These are phyloP conservation scores for Centropus bengalensis DNA, from an alignment of 2,113 vertebrate species.

Conservation along the genomic window DNA sequence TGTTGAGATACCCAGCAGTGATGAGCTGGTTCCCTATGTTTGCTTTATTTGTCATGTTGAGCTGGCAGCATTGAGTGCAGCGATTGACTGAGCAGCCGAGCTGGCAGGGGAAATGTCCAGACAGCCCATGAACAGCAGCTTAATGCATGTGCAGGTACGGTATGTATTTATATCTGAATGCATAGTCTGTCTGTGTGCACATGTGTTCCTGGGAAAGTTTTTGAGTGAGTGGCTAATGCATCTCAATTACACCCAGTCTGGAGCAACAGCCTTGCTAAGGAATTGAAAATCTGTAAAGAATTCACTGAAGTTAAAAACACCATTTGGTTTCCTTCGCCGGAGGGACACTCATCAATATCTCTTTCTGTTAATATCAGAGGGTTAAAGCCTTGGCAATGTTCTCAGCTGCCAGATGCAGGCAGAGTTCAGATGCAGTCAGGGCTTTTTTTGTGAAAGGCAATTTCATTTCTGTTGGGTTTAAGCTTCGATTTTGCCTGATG, in stretches of 20 bases:
- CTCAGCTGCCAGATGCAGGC: constrained; percentile 44
- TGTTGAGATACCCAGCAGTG: neutral
- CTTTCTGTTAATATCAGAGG: constrained; percentile 45
- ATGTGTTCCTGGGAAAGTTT: constrained; percentile 67
- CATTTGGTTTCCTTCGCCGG: constrained; percentile 52
- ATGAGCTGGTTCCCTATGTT: neutral
- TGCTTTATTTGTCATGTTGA: neutral
- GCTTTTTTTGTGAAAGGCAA: neutral
- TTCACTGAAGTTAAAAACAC: constrained; percentile 48
- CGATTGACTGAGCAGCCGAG: constrained; percentile 9
- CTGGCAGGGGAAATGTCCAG: constrained; percentile 38
- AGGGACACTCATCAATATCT: constrained; percentile 53
- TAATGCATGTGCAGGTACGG: constrained; percentile 59
- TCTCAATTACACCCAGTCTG: constrained; percentile 61
- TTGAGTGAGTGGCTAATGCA: constrained; percentile 18
- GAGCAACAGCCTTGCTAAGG: constrained; percentile 47
- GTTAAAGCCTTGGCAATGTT: constrained; percentile 54
- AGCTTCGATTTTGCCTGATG: constrained; percentile 13
- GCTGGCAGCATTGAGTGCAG: neutral
- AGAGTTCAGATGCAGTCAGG: constrained; percentile 37
- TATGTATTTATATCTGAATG: constrained; percentile 70
- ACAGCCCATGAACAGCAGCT: constrained; percentile 52
- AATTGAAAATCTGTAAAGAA: constrained; percentile 61
- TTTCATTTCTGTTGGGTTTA: constrained; percentile 32
- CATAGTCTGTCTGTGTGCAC: constrained; percentile 51